Percentiles rank a stretch among this genome's conserved stretches.
Conservation (phyloP, 2,113 vertebrate species). For the Cavia aperea region DNA sequence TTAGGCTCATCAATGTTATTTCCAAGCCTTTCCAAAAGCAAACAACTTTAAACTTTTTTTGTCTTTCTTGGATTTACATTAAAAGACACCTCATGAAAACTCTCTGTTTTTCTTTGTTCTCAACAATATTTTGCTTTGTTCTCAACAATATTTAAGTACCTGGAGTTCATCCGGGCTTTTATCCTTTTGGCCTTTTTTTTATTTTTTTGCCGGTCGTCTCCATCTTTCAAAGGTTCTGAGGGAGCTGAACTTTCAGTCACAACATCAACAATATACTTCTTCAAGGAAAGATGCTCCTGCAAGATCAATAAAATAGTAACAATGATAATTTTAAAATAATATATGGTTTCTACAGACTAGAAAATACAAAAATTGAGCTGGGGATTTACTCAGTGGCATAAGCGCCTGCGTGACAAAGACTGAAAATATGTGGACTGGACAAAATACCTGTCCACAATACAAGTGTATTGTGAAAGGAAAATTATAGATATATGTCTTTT, state of each 20-base stretch:
- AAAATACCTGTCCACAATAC: neutral
- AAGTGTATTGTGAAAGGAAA: neutral
- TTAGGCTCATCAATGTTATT: conserved; percentile 92
- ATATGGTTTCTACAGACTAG: neutral
- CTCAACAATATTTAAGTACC: conserved; percentile 75
- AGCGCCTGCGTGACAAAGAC: no score
- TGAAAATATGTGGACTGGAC: neutral
- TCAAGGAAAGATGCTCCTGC: conserved; percentile 96
- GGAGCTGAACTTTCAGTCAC: conserved; percentile 85
- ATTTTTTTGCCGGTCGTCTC: conserved; percentile 91
- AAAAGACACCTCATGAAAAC: conserved; percentile 49
- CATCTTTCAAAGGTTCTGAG: conserved; percentile 84
- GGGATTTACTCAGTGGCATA: no score
- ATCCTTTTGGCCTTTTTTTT: conserved; percentile 96
- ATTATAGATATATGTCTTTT: neutral
- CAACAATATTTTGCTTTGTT: conserved; percentile 8
- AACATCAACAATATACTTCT: conserved; percentile 96
- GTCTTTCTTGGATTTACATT: conserved; percentile 34
- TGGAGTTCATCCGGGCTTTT: conserved; percentile 94
- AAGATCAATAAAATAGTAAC: conserved; percentile 47
- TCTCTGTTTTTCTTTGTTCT: conserved; percentile 6
- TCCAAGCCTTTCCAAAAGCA: conserved; percentile 83
- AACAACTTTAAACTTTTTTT: conserved; percentile 80
- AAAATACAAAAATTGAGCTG: neutral
- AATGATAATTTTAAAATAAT: neutral